phyloP scores from a whole-genome alignment of 2,888 invertebrate species.

The Melanotus villosus region DNA sequence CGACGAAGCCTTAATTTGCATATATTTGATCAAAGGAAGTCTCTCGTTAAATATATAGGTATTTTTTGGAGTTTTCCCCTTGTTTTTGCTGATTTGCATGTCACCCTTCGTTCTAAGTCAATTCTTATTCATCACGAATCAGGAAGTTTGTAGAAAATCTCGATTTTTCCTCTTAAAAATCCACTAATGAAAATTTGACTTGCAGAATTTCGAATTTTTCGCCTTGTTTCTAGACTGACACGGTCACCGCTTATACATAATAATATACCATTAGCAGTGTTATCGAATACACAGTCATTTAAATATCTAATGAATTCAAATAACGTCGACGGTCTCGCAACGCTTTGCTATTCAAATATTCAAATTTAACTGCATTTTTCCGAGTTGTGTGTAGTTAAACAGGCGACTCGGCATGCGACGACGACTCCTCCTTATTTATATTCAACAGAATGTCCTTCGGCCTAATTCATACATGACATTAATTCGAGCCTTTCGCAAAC shows the following conservation, averaged over 20 bases:
- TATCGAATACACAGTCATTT: constrained; percentile 63
- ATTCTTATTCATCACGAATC: constrained; percentile 62
- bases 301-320: constrained; percentile 64
- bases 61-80: constrained; percentile 58
- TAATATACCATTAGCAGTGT: constrained; percentile 62
- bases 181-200: constrained; percentile 63
- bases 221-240: constrained; percentile 51
- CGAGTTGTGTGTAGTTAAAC: constrained; percentile 51
- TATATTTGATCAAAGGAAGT: constrained; percentile 65
- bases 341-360: constrained; percentile 56
- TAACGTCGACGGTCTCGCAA: constrained; percentile 49
- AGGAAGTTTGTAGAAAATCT: constrained; percentile 57
- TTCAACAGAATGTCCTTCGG: constrained; percentile 37
- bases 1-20: constrained; percentile 59
- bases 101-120: constrained; percentile 56
- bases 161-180: constrained; percentile 57
- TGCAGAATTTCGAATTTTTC: constrained; percentile 57
- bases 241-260: constrained; percentile 60
- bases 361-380: constrained; percentile 56
- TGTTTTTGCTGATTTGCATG: constrained; percentile 62
- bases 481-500: constrained; percentile 21
- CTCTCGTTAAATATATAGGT: constrained; percentile 61
- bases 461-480: constrained; percentile 34
- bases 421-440: constrained; percentile 41
- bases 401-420: constrained; percentile 47